These are phyloP conservation scores for Anableps anableps DNA, from an alignment of 2,797 vertebrate genomes.

Conservation along the genomic window DNA sequence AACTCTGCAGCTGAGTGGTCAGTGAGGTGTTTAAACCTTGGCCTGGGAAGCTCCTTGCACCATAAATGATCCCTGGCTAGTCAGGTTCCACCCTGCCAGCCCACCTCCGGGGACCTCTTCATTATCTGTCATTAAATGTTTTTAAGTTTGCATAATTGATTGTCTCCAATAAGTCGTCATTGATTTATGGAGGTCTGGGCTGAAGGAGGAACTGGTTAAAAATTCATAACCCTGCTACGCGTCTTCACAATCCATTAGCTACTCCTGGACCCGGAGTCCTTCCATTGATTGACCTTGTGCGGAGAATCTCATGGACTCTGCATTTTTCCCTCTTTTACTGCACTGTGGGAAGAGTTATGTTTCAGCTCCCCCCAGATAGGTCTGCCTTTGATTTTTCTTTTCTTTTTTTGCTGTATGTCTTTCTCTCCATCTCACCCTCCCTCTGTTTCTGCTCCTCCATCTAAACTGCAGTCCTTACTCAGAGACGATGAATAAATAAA, in stretches of 20 bases:
- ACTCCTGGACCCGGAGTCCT: slow-evolving; percentile 88
- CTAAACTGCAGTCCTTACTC: slow-evolving; percentile 90
- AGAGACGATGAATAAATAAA: slow-evolving; percentile 99
- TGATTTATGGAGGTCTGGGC: slow-evolving; percentile 96
- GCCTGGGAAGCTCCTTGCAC: slow-evolving; percentile 46
- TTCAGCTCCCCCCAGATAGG: slow-evolving; percentile 85
- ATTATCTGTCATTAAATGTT: slow-evolving; percentile 99
- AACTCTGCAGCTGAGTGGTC: slow-evolving; percentile 17
- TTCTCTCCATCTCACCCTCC: slow-evolving; percentile 53
- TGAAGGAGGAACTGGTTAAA: slow-evolving; percentile 92
- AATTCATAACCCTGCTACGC: slow-evolving; percentile 94
- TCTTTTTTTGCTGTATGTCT: slow-evolving; percentile 38
- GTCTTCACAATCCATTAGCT: slow-evolving; percentile 99
- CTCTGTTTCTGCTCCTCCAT: slow-evolving; percentile 75
- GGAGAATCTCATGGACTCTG: slow-evolving; percentile 89
- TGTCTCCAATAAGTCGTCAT: slow-evolving; percentile 95
- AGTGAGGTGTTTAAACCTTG: slow-evolving; percentile 40
- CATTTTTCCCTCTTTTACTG: slow-evolving; percentile 74
- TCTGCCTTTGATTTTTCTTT: slow-evolving; percentile 88
- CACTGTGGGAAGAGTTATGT: slow-evolving; percentile 92
- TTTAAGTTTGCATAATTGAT: slow-evolving; percentile 99
- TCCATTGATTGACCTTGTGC: slow-evolving; percentile 98
- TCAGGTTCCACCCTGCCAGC: slow-evolving; percentile 51
- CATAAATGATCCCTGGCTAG: slow-evolving; percentile 73
- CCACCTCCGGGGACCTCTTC: slow-evolving; percentile 88